Percentiles rank a stretch among this genome's conserved stretches.
phyloP scores from a whole-genome alignment of 1,140 invertebrate genomes.

The Leptopilina boulardi region DNA sequence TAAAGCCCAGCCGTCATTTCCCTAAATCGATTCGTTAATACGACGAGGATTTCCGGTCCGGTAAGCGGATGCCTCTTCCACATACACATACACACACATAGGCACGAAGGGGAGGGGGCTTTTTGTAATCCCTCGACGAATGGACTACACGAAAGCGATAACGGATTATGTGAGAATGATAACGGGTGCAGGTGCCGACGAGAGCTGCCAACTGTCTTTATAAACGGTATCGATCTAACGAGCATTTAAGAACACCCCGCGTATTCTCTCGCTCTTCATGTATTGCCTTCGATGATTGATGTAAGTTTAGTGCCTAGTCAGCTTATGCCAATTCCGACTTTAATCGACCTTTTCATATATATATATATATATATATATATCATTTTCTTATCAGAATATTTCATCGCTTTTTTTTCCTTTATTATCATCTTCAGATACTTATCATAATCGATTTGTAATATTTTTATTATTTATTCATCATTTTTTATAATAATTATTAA shows the following conservation, averaged over 20 bases:
- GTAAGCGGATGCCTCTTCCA: conserved; percentile 7
- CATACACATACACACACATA: too few species aligned
- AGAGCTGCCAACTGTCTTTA: conserved; percentile 30
- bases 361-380: too few species aligned
- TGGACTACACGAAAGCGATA: conserved; percentile 31
- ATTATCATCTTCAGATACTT: too few species aligned
- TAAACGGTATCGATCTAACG: conserved; percentile 28
- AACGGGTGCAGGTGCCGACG: conserved; percentile 18
- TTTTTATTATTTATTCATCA: too few species aligned
- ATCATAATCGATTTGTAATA: too few species aligned
- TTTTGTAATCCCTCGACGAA: conserved; percentile 2
- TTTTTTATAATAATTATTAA: too few species aligned
- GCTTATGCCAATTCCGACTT: neutral
- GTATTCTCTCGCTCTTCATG: neutral
- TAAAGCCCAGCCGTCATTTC: neutral
- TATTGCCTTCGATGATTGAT: conserved; percentile 17
- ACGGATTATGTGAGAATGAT: conserved; percentile 31
- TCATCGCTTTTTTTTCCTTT: neutral
- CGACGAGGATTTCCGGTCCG: conserved; percentile 16
- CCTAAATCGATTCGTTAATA: conserved; percentile 14
- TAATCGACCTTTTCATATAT: neutral
- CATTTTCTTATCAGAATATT: neutral
- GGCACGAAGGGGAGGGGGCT: neutral
- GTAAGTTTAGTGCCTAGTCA: conserved; percentile 7
- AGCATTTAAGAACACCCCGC: conserved; percentile 17